phyloP scores from a whole-genome alignment of 1,140 invertebrate genomes.

The Pseudomyrmex concolor region DNA sequence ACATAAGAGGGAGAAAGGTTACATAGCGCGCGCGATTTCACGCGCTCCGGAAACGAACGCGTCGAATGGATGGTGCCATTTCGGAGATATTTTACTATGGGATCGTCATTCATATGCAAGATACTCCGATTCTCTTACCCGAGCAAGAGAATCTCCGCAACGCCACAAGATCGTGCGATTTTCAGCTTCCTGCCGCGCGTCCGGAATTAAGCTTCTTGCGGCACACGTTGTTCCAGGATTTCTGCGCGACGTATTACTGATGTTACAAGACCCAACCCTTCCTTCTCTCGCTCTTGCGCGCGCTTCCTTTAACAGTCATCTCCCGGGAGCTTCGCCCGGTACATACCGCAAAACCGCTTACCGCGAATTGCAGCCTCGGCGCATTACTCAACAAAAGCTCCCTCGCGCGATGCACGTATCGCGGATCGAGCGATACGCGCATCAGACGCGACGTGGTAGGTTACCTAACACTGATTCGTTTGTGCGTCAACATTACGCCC shows the following conservation, averaged over 20 bases:
- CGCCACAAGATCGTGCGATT: background rate
- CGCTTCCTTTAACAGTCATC: slow-evolving; percentile 41
- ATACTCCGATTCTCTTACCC: no score
- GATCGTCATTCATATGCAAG: background rate
- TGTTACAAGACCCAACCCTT: slow-evolving; percentile 1
- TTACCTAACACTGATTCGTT: slow-evolving; percentile 32
- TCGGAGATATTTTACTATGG: background rate
- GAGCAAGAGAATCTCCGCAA: background rate
- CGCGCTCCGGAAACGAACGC: background rate
- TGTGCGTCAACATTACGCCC: background rate
- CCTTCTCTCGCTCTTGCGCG: background rate
- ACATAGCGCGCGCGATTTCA: background rate
- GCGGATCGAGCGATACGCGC: slow-evolving; percentile 40
- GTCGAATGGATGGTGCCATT: background rate
- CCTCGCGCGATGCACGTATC: slow-evolving; percentile 22
- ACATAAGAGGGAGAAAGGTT: background rate
- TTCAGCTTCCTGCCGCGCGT: slow-evolving; percentile 5
- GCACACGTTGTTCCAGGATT: slow-evolving; percentile 35
- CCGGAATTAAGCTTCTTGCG: slow-evolving; percentile 48
- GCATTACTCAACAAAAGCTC: slow-evolving; percentile 54
- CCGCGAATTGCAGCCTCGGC: slow-evolving; percentile 57
- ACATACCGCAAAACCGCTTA: slow-evolving; percentile 59
- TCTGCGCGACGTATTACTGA: slow-evolving; percentile 42
- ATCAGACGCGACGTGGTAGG: background rate
- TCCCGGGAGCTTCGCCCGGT: slow-evolving; percentile 18